Conservation (phyloP, 2,888 invertebrate species). For the Tipula confusa region DNA sequence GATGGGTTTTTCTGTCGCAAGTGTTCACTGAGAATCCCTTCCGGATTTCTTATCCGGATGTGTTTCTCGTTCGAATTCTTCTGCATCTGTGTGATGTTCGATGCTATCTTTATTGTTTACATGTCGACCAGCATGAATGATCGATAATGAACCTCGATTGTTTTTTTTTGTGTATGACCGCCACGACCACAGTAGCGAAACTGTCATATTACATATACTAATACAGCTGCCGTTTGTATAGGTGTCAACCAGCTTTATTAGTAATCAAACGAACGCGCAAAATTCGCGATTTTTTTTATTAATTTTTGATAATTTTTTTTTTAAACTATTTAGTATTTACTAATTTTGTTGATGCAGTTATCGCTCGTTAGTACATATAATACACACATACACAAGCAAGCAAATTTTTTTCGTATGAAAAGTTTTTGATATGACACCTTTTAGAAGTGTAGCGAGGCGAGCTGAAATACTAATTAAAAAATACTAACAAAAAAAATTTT, state of each 20-base stretch:
- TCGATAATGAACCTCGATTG: too few relatives aligned
- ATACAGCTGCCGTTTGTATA: neutral
- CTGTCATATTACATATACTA: too few relatives aligned
- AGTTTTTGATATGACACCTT: neutral
- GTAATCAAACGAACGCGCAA: neutral
- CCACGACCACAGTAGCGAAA: too few relatives aligned
- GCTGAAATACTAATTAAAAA: neutral
- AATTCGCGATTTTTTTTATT: neutral
- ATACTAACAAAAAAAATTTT: neutral
- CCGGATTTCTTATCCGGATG: too few relatives aligned
- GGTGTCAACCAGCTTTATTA: neutral
- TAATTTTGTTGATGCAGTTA: neutral
- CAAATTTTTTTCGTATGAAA: neutral
- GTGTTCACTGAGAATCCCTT: too few relatives aligned
- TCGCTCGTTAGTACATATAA: neutral
- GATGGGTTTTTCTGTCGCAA: too few relatives aligned
- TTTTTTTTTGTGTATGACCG: too few relatives aligned
- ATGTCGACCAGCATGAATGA: too few relatives aligned
- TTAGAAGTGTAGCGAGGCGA: neutral
- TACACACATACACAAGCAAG: too few relatives aligned
- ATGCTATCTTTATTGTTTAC: too few relatives aligned
- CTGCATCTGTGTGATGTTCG: too few relatives aligned
- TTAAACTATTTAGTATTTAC: neutral
- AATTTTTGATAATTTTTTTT: neutral
- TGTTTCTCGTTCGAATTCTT: too few relatives aligned